These are phyloP conservation scores for Vulpes lagopus DNA, from an alignment of 2,113 vertebrate genomes.

Conservation along the genomic window DNA sequence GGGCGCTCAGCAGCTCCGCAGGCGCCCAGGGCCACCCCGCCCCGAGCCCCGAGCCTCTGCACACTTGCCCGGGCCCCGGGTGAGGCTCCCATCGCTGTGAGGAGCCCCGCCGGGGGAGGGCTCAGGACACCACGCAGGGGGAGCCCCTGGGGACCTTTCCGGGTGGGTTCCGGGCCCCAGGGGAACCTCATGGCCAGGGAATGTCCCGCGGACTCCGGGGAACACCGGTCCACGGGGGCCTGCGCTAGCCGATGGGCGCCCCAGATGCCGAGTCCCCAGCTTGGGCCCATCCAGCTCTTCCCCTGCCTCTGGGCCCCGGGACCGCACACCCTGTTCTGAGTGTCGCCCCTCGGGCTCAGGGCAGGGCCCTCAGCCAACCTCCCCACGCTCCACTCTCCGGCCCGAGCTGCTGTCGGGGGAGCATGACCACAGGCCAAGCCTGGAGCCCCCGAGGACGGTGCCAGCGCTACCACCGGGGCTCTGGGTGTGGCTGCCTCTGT, in stretches of 20 bases:
- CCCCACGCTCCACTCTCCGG: background rate
- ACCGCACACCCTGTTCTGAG: no score
- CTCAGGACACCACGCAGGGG: background rate
- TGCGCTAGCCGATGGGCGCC: background rate
- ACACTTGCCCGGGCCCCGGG: background rate
- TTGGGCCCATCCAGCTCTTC: background rate
- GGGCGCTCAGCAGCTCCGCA: no score
- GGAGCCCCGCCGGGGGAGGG: background rate
- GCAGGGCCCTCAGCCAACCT: background rate
- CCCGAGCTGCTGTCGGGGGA: background rate
- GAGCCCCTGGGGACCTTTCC: background rate
- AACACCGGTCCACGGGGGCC: background rate
- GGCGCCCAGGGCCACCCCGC: background rate
- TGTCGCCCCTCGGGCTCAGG: background rate
- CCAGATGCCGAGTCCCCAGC: background rate
- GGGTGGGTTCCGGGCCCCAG: background rate
- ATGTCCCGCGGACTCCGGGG: background rate
- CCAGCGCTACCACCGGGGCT: rapidly evolving
- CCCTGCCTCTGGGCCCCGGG: rapidly evolving
- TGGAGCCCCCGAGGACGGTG: background rate
- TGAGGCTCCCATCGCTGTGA: background rate
- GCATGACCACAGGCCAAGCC: background rate
- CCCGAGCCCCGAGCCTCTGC: background rate
- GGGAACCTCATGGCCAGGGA: background rate
- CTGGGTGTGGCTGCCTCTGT: background rate